Evolutionary conservation across 2,113 vertebrate genomes (phyloP).

Genomic region (Phoxinus phoxinus): DNA sequence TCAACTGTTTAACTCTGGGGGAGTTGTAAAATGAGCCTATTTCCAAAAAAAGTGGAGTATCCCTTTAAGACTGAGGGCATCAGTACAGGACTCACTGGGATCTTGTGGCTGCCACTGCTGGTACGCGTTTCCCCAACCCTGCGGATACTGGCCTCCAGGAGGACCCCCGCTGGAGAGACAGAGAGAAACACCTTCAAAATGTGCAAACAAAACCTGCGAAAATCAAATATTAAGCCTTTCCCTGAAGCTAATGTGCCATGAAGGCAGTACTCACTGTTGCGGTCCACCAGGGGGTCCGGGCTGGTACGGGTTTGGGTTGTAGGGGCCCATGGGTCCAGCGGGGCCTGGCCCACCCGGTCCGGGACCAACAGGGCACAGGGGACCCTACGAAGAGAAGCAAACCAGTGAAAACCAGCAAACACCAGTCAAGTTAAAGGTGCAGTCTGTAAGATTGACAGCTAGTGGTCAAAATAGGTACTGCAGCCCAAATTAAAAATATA

Average conservation of each 20-base stretch:
- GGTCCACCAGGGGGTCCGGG: conserved; percentile 87
- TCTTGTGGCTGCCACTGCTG: conserved; percentile 92
- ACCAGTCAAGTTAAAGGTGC: background rate
- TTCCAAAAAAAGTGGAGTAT: no score
- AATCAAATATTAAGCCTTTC: background rate
- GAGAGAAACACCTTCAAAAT: background rate
- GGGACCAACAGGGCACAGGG: conserved; percentile 86
- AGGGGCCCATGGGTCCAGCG: conserved; percentile 87
- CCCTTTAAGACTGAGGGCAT: background rate
- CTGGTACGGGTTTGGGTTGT: conserved; percentile 88
- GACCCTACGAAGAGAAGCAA: conserved; percentile 72
- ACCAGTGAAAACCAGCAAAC: background rate
- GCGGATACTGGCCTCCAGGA: conserved; percentile 85
- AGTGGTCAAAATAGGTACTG: no score
- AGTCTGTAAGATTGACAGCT: no score
- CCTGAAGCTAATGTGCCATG: background rate
- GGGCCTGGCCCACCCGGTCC: conserved; percentile 82
- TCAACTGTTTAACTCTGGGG: no score
- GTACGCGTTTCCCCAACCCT: conserved; percentile 87
- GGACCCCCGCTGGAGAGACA: conserved; percentile 76
- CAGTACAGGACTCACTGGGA: conserved; percentile 79
- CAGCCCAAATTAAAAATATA: no score
- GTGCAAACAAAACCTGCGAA: background rate
- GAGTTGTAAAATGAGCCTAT: no score
- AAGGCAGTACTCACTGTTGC: conserved; percentile 82